Percentiles rank a stretch among this genome's conserved stretches.
phyloP scores from a whole-genome alignment of 2,113 vertebrate species.

The Neotoma lepida region DNA sequence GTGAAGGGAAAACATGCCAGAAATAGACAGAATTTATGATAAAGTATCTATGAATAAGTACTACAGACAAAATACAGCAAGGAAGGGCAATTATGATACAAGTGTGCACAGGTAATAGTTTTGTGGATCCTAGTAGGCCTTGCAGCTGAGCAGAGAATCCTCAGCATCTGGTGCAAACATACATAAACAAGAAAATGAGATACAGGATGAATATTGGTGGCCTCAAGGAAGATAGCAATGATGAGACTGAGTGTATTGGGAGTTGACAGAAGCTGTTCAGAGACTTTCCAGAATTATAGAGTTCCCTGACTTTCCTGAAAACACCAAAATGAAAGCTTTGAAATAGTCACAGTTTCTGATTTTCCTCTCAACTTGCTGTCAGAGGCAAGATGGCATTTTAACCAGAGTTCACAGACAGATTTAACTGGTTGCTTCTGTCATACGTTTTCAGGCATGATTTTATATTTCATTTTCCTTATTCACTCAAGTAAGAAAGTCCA shows the following conservation, averaged over 20 bases:
- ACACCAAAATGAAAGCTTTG: not conserved
- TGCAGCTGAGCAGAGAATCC: not conserved
- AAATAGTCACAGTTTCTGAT: not conserved
- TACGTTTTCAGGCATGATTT: conserved; percentile 11
- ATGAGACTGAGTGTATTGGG: not conserved
- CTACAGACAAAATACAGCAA: not conserved
- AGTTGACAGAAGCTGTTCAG: not conserved
- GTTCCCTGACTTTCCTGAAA: not conserved
- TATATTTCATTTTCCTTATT: conserved; percentile 10
- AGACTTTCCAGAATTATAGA: not conserved
- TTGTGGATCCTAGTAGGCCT: not conserved
- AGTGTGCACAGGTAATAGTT: not conserved
- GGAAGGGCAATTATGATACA: not conserved
- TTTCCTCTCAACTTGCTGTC: not conserved
- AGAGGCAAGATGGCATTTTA: not conserved
- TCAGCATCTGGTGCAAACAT: not conserved
- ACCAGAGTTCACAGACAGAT: not conserved
- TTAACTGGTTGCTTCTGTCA: not conserved
- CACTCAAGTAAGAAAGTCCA: conserved; percentile 50
- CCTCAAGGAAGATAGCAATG: not conserved
- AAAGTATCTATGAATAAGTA: not conserved
- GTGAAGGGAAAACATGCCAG: not conserved
- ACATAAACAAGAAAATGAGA: not conserved
- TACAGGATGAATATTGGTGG: not conserved
- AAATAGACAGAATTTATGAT: not conserved